Conservation (phyloP, 2,113 vertebrate genomes). For the Acrocephalus kingi region DNA sequence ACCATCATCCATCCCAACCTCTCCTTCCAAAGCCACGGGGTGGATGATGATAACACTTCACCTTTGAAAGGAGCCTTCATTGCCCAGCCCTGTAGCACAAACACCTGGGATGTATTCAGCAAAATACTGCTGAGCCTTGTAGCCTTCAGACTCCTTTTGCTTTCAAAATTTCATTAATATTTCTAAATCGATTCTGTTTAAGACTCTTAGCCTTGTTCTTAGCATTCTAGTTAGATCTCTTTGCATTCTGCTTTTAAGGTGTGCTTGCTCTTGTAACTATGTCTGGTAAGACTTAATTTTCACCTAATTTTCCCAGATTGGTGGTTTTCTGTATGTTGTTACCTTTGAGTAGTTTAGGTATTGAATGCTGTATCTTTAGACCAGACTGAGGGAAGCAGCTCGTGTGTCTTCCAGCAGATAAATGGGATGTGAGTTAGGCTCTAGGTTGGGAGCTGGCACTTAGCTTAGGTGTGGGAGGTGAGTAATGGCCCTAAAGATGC, state of each 20-base stretch:
- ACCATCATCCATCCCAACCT: not conserved
- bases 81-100: not conserved
- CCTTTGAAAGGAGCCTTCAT: not conserved
- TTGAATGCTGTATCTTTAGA: not conserved
- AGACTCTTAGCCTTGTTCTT: too few species aligned
- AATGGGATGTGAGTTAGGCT: not conserved
- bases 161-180: not conserved
- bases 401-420: not conserved
- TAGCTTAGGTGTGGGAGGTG: conserved; percentile 60
- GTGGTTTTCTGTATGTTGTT: not conserved
- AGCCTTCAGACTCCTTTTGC: not conserved
- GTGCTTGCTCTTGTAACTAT: too few species aligned
- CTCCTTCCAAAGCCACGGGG: not conserved
- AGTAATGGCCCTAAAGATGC: conserved; percentile 60
- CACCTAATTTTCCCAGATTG: not conserved
- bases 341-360: not conserved
- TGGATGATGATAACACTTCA: not conserved
- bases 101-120: not conserved
- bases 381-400: not conserved
- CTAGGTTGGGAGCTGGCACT: conserved; percentile 22
- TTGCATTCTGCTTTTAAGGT: too few species aligned
- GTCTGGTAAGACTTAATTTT: not conserved
- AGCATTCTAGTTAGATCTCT: too few species aligned
- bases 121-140: not conserved
- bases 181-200: too few species aligned